Conservation (phyloP, 2,888 invertebrate species). For the Drosophila helvetica region DNA sequence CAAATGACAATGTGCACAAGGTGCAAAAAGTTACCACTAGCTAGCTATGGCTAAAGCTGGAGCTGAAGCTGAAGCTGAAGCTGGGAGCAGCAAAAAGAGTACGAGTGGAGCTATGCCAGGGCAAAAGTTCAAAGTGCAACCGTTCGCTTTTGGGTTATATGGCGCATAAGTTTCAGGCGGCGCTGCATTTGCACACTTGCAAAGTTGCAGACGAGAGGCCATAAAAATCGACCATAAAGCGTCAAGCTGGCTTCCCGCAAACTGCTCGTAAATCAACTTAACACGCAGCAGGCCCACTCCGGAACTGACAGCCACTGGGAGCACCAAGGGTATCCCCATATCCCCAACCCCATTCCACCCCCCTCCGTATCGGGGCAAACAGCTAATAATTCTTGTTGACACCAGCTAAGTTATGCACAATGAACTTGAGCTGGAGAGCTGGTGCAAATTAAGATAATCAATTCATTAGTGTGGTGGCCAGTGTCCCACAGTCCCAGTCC, state of each 20-base stretch:
- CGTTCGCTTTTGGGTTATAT: slow-evolving; percentile 60
- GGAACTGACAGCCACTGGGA: slow-evolving; percentile 35
- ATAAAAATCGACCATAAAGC: slow-evolving; percentile 71
- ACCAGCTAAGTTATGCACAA: slow-evolving; percentile 71
- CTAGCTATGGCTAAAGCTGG: too few species aligned
- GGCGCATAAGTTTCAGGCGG: slow-evolving; percentile 65
- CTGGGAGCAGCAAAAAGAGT: slow-evolving; percentile 22
- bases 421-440: slow-evolving; percentile 56
- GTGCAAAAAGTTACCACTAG: slow-evolving; percentile 62
- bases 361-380: slow-evolving; percentile 14
- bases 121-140: slow-evolving; percentile 46
- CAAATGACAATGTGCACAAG: slow-evolving; percentile 56
- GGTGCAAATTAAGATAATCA: slow-evolving; percentile 73
- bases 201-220: slow-evolving; percentile 55
- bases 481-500: slow-evolving; percentile 8
- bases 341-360: too few species aligned
- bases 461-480: slow-evolving; percentile 64
- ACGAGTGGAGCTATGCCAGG: slow-evolving; percentile 3
- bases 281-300: slow-evolving; percentile 50
- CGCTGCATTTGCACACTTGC: slow-evolving; percentile 65
- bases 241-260: slow-evolving; percentile 27
- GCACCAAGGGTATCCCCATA: too few species aligned
- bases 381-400: slow-evolving; percentile 77
- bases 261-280: slow-evolving; percentile 70
- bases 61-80: too few species aligned